These are phyloP conservation scores for Cheiracanthium punctorium DNA, from an alignment of 2,888 invertebrate species.

Conservation along the genomic window DNA sequence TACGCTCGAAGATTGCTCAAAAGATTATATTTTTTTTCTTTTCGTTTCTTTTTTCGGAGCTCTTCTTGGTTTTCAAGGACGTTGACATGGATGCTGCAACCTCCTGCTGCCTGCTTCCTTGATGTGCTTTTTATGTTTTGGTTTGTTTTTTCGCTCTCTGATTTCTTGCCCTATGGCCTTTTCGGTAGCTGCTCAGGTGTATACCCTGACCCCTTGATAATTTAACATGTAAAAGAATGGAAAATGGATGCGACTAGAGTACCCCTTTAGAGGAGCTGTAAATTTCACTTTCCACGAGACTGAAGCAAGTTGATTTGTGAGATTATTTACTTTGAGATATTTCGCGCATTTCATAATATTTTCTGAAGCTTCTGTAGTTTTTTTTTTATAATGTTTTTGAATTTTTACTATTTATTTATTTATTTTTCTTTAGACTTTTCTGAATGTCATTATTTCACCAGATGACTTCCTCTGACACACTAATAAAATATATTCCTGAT, in stretches of 20 bases:
- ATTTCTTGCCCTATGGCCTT: constrained; percentile 21
- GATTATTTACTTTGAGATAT: too few species aligned
- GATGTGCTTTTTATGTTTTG: constrained; percentile 27
- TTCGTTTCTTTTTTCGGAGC: constrained; percentile 8
- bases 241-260: background rate
- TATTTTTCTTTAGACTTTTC: too few species aligned
- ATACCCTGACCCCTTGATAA: background rate
- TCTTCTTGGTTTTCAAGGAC: constrained; percentile 67
- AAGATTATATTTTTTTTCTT: constrained; percentile 8
- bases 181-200: constrained; percentile 35
- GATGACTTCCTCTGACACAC: too few species aligned
- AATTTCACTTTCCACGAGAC: too few species aligned
- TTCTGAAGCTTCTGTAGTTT: too few species aligned
- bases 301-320: too few species aligned
- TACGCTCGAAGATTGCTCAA: constrained; percentile 47
- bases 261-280: too few species aligned
- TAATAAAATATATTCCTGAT: too few species aligned
- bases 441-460: too few species aligned
- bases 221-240: background rate
- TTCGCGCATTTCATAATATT: too few species aligned
- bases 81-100: constrained; percentile 61
- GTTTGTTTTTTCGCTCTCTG: constrained; percentile 16
- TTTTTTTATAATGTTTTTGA: too few species aligned
- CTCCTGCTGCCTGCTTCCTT: constrained; percentile 63
- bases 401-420: too few species aligned